Evolutionary conservation across 2,888 invertebrate genomes (phyloP), one percentile per base, ranked within the genome.

Genomic region (Acheta domesticus): DNA sequence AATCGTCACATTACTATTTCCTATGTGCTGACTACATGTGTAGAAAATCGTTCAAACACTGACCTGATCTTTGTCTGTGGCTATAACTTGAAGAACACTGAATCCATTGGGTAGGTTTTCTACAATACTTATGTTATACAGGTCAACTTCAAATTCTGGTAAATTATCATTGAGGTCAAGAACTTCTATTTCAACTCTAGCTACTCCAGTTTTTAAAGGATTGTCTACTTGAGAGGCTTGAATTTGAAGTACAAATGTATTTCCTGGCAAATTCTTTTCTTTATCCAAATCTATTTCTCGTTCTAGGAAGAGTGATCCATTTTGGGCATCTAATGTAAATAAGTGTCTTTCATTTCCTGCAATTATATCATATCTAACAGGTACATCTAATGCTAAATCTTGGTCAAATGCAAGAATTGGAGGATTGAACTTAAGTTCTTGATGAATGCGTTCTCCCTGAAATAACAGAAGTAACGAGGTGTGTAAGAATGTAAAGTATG

Each of bases 71-170:
- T 90, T 91, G 85, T 96, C 96, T 1, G 90, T 88, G 0, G 96
- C 96, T 84, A 94, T 91, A 14, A 96, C 92, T 85, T 91, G 91
- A 48, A 92, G 86, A 11, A 92, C 91, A 83, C 91, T 91, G 84
- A 92, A 92, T 2, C 96, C 96, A 83, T 94, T 95, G 0, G 96
- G 96, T 49, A 96, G 88, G 86, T 96, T 96, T 86, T 96, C 96
- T 75, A 96, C 96, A 82, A 96, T 96, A 83, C 96, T 96, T 82
- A 96, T 96, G 84, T 96, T 96, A 85, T 96, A 96, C 84, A 94
- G 92, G 84, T 95, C 95, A 0, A 94, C 95, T 85, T 96, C 96
- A 83, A 96, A 96, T 84, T 94, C 93, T 0, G 96, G 96, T 36
- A 93, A 87, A 86, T 96, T 96, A 85, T 96, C 96, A 84, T 96